Evolutionary conservation across 2,797 vertebrate species (phyloP).

Genomic region (Graptemys geographica): DNA sequence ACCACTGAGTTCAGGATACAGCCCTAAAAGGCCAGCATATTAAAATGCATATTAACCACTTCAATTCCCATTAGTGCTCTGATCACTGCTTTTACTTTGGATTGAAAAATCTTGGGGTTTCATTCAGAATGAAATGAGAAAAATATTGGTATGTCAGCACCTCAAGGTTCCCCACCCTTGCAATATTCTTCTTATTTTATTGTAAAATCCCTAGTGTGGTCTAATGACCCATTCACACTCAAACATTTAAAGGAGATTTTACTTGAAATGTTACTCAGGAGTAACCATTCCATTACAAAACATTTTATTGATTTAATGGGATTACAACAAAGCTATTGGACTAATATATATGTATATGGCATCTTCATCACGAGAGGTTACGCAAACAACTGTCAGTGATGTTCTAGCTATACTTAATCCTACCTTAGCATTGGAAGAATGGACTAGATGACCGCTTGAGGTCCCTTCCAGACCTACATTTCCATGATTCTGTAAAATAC

Average conservation of each 20-base stretch:
- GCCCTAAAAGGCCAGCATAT: not conserved
- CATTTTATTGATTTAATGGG: constrained; percentile 68
- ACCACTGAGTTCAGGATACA: not conserved
- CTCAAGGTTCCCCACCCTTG: constrained; percentile 72
- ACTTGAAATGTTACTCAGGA: constrained; percentile 68
- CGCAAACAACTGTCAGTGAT: no score
- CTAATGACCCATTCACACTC: constrained; percentile 75
- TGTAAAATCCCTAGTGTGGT: constrained; percentile 61
- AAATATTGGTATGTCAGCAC: constrained; percentile 61
- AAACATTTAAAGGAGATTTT: constrained; percentile 75
- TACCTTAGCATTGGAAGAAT: no score
- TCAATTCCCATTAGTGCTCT: not conserved
- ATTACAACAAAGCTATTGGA: constrained; percentile 57
- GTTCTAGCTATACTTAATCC: no score
- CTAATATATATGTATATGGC: not conserved
- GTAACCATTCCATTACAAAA: constrained; percentile 70
- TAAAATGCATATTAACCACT: constrained; percentile 18
- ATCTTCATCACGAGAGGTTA: no score
- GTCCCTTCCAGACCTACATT: no score
- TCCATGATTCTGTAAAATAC: no score
- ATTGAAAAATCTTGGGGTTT: constrained; percentile 22
- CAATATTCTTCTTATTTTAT: constrained; percentile 74
- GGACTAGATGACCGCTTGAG: no score
- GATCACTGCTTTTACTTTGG: not conserved
- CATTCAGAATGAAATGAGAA: constrained; percentile 18